Evolutionary conservation across 2,888 invertebrate species (phyloP), one percentile per base, ranked within the genome.

Genomic region (Barypeithes pellucidus): DNA sequence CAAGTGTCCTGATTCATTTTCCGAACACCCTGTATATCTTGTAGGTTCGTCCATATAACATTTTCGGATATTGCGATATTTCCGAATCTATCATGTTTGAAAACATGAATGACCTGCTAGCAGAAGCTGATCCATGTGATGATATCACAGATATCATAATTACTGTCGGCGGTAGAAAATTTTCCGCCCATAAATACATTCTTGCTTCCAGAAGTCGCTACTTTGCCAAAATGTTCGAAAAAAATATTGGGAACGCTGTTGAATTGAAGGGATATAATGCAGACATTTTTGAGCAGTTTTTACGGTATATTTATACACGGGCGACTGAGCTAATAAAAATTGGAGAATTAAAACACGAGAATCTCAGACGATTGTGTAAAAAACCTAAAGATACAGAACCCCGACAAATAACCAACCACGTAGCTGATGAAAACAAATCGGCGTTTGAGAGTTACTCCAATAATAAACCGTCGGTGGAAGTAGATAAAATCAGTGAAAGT

Each of bases 111-210:
- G 85, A 87, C 39, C 85, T 95, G 0, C 85, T 92, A 9, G 88
- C 90, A 68, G 91, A 92, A 63, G 89, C 91, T 0, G 87, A 89
- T 43, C 89, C 90, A 72, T 88, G 88, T 59, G 95, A 95, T 83
- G 83, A 88, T 9, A 87, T 95, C 12, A 93, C 94, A 81, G 95
- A 96, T 83, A 87, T 94, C 0, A 84, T 91, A 8, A 90, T 95
- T 79, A 89, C 90, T 88, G 91, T 91, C 60, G 91, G 90, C 29
- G 84, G 87, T 65, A 88, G 88, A 77, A 83, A 83, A 2, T 94
- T 91, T 85, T 89, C 92, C 0, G 93, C 92, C 0, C 95, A 96
- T 84, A 90, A 90, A 77, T 94, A 90, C 83, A 90, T 96, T 62
- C 83, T 95, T 0, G 90, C 91, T 0, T 88, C 89, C 0, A 88